phyloP scores from a whole-genome alignment of 1,140 invertebrate species.

The Drosophila bocki region DNA sequence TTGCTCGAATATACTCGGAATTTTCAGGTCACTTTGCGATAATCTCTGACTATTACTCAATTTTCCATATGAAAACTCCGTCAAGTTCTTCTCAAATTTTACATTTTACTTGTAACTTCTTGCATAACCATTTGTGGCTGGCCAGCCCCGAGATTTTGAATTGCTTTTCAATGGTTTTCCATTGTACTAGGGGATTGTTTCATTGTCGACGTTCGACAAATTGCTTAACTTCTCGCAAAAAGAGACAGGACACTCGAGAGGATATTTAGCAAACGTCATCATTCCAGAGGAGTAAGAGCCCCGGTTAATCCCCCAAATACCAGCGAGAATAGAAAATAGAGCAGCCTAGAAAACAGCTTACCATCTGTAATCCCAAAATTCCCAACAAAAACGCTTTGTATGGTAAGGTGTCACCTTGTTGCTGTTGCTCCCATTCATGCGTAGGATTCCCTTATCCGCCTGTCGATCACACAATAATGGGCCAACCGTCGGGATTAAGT shows the following conservation, averaged over 20 bases:
- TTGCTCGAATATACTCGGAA: constrained; percentile 22
- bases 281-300: constrained; percentile 23
- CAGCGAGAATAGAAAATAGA: constrained; percentile 54
- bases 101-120: constrained; percentile 69
- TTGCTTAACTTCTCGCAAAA: constrained; percentile 72
- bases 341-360: constrained; percentile 76
- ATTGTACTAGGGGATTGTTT: constrained; percentile 41
- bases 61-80: constrained; percentile 15
- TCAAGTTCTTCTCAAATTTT: constrained; percentile 26
- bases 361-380: constrained; percentile 73
- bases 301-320: constrained; percentile 51
- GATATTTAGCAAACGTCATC: constrained; percentile 58
- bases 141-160: constrained; percentile 33
- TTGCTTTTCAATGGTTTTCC: constrained; percentile 35
- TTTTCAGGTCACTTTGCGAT: constrained; percentile 33
- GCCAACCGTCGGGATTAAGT: constrained; percentile 51
- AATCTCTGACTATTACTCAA: constrained; percentile 48
- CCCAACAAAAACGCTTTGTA: constrained; percentile 64
- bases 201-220: constrained; percentile 45
- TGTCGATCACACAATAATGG: constrained; percentile 80
- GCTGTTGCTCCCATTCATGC: constrained; percentile 56
- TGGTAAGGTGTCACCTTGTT: constrained; percentile 68
- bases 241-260: constrained; percentile 21
- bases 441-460: constrained; percentile 66
- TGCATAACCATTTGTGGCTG: constrained; percentile 64